Evolutionary conservation across 2,888 invertebrate genomes (phyloP).

Genomic region (Julus scanicus): DNA sequence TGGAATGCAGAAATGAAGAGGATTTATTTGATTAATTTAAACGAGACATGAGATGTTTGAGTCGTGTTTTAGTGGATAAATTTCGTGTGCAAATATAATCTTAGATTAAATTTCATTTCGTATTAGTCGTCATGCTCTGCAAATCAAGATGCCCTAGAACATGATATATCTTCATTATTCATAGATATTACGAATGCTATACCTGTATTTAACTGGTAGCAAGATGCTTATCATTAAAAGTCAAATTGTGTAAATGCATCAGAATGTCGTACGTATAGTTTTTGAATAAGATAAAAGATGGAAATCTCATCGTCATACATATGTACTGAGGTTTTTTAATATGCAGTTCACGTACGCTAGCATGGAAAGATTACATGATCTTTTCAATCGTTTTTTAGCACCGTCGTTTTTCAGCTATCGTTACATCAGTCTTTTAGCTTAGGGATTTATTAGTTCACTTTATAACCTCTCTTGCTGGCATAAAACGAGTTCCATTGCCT

Average conservation of each 20-base stretch:
- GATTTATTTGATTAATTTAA: slow-evolving; percentile 2
- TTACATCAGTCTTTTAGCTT: not conserved
- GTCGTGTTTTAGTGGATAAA: not conserved
- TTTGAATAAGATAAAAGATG: not conserved
- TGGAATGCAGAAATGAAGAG: not conserved
- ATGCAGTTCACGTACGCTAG: no score
- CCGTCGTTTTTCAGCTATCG: no score
- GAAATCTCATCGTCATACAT: no score
- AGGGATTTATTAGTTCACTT: not conserved
- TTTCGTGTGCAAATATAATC: not conserved
- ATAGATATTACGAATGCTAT: not conserved
- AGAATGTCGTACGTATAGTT: no score
- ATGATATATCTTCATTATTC: no score
- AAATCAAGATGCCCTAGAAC: no score
- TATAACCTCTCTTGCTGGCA: not conserved
- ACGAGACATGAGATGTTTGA: not conserved
- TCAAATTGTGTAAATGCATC: no score
- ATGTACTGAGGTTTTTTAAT: no score
- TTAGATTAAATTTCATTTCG: no score
- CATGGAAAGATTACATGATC: not conserved
- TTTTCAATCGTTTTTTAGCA: not conserved
- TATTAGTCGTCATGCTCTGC: no score
- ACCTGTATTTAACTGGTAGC: not conserved
- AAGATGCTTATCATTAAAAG: no score
- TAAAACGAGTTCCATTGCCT: not conserved